Percentiles rank a stretch among this genome's conserved stretches.
Evolutionary conservation across 2,797 vertebrate species (phyloP).

Genomic region (Acridotheres tristis): DNA sequence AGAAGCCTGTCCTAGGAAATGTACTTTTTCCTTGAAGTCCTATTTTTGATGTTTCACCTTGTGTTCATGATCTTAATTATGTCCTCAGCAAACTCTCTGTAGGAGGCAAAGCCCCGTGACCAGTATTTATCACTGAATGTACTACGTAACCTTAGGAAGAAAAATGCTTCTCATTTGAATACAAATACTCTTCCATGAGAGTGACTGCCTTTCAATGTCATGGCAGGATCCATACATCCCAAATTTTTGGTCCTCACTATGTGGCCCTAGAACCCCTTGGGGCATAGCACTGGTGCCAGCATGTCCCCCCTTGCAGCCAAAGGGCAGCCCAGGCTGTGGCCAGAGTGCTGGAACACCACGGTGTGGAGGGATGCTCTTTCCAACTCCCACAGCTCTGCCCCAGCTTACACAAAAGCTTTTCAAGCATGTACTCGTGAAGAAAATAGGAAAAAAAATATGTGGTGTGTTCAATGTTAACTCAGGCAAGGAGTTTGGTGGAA

Average conservation of each 20-base stretch:
- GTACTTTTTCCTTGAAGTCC: background rate
- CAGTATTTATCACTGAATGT: background rate
- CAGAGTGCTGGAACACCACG: accelerated
- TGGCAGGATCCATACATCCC: background rate
- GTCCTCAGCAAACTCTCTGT: background rate
- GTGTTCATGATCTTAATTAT: background rate
- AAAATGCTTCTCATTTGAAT: background rate
- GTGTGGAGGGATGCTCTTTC: background rate
- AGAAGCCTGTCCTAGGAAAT: background rate
- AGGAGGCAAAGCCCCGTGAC: background rate
- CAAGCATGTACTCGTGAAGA: background rate
- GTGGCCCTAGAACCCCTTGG: background rate
- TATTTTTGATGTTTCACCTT: background rate
- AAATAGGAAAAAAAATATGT: background rate
- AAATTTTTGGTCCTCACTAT: background rate
- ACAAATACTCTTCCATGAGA: background rate
- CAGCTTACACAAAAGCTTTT: background rate
- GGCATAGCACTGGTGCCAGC: accelerated
- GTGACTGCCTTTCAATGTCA: background rate
- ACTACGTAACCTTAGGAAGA: background rate
- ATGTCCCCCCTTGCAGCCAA: background rate
- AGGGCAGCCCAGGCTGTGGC: background rate
- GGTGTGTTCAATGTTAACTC: background rate
- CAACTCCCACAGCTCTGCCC: background rate
- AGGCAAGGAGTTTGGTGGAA: background rate